Evolutionary conservation across 1,140 invertebrate genomes (phyloP).

Genomic region (Rhopalosiphum maidis): DNA sequence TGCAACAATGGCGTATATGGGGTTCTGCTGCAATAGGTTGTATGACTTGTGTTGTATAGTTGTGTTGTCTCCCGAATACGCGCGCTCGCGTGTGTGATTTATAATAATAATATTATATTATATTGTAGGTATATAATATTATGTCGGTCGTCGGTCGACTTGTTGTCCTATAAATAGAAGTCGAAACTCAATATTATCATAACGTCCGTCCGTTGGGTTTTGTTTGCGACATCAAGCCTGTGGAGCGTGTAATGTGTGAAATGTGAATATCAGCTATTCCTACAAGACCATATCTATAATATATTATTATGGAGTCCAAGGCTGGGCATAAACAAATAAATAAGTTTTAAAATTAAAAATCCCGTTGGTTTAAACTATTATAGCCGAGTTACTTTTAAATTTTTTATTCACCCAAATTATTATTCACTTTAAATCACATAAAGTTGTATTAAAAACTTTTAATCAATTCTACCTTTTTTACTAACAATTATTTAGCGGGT

Average conservation of each 20-base stretch:
- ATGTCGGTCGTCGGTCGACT: background rate
- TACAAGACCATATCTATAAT: background rate
- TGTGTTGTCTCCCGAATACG: conserved; percentile 17
- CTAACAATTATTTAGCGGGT: no score
- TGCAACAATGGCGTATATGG: conserved; percentile 36
- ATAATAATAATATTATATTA: conserved; percentile 16
- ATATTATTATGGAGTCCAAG: background rate
- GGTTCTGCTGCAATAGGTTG: conserved; percentile 28
- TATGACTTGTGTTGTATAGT: background rate
- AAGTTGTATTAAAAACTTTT: background rate
- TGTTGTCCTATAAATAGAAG: conserved; percentile 34
- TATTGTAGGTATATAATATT: background rate
- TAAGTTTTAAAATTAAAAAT: background rate
- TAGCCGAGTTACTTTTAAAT: background rate
- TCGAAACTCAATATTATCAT: conserved; percentile 19
- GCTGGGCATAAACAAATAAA: background rate
- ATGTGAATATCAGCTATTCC: background rate
- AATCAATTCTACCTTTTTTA: background rate
- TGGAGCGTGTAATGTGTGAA: background rate
- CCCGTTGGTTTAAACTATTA: background rate
- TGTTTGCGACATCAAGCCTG: conserved; percentile 17
- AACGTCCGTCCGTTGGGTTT: background rate
- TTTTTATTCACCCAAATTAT: background rate
- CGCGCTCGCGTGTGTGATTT: background rate
- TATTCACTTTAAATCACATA: background rate